These are phyloP conservation scores for Hippasteria phrygiana DNA, from an alignment of 53 echinoderm and acorn worm species.

Conservation along the genomic window DNA sequence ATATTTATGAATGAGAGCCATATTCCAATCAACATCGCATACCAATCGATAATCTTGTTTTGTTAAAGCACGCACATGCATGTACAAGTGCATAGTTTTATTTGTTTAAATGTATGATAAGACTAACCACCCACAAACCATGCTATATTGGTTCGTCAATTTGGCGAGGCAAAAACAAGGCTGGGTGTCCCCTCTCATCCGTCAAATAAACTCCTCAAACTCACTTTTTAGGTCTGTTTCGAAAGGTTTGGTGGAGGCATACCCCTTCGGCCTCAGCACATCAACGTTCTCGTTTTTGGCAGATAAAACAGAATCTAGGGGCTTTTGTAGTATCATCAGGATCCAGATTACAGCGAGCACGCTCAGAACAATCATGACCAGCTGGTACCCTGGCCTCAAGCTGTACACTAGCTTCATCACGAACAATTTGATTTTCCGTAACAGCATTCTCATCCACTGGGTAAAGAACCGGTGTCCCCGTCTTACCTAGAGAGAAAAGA, in stretches of 20 bases:
- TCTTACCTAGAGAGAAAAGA: too few relatives aligned
- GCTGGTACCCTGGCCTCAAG: slow-evolving; percentile 53
- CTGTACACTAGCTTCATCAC: background rate
- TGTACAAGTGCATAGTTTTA: too few relatives aligned
- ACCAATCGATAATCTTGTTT: too few relatives aligned
- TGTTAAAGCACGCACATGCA: too few relatives aligned
- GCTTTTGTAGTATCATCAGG: slow-evolving; percentile 74
- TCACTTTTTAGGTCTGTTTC: slow-evolving; percentile 82
- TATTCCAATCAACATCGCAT: too few relatives aligned
- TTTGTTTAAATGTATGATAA: background rate
- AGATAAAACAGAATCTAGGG: slow-evolving; percentile 58
- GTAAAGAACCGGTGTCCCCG: too few relatives aligned
- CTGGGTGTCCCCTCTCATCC: background rate
- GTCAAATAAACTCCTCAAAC: background rate
- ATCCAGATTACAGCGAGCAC: slow-evolving; percentile 73
- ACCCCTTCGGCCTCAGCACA: slow-evolving; percentile 31
- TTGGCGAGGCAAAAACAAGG: too few relatives aligned
- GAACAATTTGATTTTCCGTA: background rate
- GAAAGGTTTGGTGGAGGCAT: slow-evolving; percentile 59
- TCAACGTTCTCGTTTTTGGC: slow-evolving; percentile 5
- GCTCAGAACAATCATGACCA: slow-evolving; percentile 69
- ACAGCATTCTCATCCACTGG: too few relatives aligned
- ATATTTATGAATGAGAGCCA: too few relatives aligned
- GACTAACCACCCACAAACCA: background rate
- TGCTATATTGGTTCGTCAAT: too few relatives aligned